Base-by-base conservation (phyloP, 2,888 invertebrate genomes). In the Campoplex nolae region DNA sequence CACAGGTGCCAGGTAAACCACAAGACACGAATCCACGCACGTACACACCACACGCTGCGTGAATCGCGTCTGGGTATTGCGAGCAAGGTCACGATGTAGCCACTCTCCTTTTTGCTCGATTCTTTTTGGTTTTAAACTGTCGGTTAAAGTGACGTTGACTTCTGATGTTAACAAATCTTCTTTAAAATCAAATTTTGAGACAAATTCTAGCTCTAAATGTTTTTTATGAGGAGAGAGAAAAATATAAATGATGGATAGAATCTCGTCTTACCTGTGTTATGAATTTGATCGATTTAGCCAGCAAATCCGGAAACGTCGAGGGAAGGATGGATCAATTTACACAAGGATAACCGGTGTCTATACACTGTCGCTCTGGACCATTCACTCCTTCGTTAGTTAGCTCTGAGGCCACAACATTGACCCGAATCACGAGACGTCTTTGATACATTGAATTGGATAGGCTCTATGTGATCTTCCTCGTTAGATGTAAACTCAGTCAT, bases 331-430 rank as follows among this genome's bases (percentile, higher is more conserved):
- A 86, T 88, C 75, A 84, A 86, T 90, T 86, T 77, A 65, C 87
- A 88, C 93, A 93, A 93, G 93, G 93, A 88, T 90, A 92, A 92
- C 93, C 84, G 51, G 87, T 87, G 56, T 51, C 68, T 42, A 23
- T 23, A 23, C 23, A 13, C 32, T 45, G 42, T 73, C 88, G 78
- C 90, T 91, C 70, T 81, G 87, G 83, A 83, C 54, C 84, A 73
- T 84, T 81, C 84, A 85, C 82, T 79, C 76, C 78, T 81, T 79
- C 67, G 71, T 82, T 82, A 62, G 32, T 70, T 80, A 71, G 81
- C 89, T 89, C 87, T 89, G 91, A 93, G 93, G 92, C 90, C 91
- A 88, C 85, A 91, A 92, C 93, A 93, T 93, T 93, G 93, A 92
- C 93, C 93, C 87, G 87, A 89, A 92, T 93, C 89, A 89, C 87